Evolutionary conservation across 2,113 vertebrate genomes (phyloP), one percentile per base, ranked within the genome.

Genomic region (Larimichthys crocea): DNA sequence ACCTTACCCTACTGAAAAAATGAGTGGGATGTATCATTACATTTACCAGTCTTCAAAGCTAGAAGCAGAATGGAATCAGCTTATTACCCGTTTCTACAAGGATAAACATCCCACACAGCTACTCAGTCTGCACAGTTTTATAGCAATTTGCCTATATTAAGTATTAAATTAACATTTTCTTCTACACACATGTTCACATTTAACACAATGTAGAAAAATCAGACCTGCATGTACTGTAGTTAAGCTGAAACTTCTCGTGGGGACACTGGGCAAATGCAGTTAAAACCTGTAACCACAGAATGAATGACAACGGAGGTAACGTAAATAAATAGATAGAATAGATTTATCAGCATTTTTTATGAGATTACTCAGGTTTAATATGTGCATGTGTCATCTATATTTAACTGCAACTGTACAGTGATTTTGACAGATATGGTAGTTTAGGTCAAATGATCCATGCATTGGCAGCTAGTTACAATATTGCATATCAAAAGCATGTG

Each of bases 1-100:
- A 91, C 79, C 82, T 91, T 85, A 85, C 87, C 86, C 79, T 81
- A 57, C 84, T 77, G 90, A 89, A 78, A 84, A 80, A 82, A 66
- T 29, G 89, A 86, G 90, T 92, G 90, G 91, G 91, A 78, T 82
- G 89, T 49, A 88, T 92, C 90, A 91, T 92, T 93, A 93, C 80
- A 48, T 90, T 93, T 85, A 87, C 66, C 88, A 86, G 83, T 88
- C 86, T 91, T 91, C 86, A 88, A 91, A 89, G 92, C 91, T 90
- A 52, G 83, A 76, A 91, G 91, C 93, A 91, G 87, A 91, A 92
- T 80, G 86, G 82, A 93, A 89, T 93, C 92, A 90, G 90, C 91
- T 93, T 93, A 94, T 95, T 95, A 95, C 86, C 87, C 91, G 81
- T 87, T 88, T 90, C 89, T 90, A 90, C 90, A 86, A 87, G 93